Evolutionary conservation across 2,113 vertebrate species (phyloP), one percentile per base, ranked within the genome.

Genomic region (Dendrocopos noguchii): DNA sequence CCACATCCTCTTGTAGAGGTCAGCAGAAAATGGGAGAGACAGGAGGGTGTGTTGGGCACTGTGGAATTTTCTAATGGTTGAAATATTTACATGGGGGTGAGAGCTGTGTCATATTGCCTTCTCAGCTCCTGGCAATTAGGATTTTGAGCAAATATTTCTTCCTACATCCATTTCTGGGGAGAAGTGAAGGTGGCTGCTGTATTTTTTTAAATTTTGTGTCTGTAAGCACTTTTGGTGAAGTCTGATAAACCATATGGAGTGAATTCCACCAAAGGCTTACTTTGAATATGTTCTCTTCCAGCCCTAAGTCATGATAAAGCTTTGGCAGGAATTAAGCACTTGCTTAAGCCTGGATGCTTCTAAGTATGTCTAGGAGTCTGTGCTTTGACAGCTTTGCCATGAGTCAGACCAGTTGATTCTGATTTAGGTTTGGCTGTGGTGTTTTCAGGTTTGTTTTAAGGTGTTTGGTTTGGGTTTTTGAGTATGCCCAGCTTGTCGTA

Each of bases 381-480:
- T 76, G 47, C 42, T 95, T 93, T 73, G 55, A 42, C 46, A 47
- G 80, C 52, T 80, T 56, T 85, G 33, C 53, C 9, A 0, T 46
- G 52, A 60, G 47, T 85, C 85, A 94, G 82, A 33, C 50, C 61
- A 78, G 4, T 42, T 91, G 90, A 53, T 78, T 59, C 19, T 80
- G 74, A 25, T 76, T 91, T 79, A 61, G 50, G 16, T 73, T 72
- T 66, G 67, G 22, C 33, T 75, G 25, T 72, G 19, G 70, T 76
- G 74, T 67, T 28, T 63, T 85, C 50, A 18, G n/a, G 13, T 85
- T 93, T 88, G 81, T 15, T 90, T 87, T 21, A 6, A 28, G 20
- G 1, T 10, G 15, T 91, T 90, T 78, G 16, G 21, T 90, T 84
- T 24, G 20, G 17, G 5, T 20, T 47, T 33, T 50, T 34, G 11